phyloP scores from a whole-genome alignment of 2,888 invertebrate genomes.

The Rhabditoides inermis region DNA sequence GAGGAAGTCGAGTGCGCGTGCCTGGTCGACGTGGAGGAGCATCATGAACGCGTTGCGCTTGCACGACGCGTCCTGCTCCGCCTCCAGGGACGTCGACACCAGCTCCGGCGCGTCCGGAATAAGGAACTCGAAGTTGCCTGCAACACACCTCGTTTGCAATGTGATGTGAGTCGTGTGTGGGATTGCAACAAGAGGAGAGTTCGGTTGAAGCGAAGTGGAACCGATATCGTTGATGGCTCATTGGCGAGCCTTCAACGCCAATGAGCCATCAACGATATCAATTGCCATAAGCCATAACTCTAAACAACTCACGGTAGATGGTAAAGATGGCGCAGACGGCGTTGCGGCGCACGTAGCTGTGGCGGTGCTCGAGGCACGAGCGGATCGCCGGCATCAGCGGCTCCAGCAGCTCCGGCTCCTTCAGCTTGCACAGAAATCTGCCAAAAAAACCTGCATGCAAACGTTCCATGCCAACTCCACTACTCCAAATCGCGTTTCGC shows the following conservation, averaged over 20 bases:
- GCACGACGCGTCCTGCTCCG: constrained; percentile 97
- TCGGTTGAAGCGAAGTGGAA: too few relatives aligned
- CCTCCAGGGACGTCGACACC: constrained; percentile 83
- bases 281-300: too few relatives aligned
- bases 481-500: too few relatives aligned
- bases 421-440: constrained; percentile 82
- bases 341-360: constrained; percentile 94
- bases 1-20: constrained; percentile 76
- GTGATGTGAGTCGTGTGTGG: too few relatives aligned
- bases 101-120: constrained; percentile 98
- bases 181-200: too few relatives aligned
- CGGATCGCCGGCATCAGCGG: constrained; percentile 92
- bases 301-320: constrained; percentile 72
- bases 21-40: constrained; percentile 83
- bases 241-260: too few relatives aligned
- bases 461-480: too few relatives aligned
- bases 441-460: too few relatives aligned
- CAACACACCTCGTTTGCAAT: too few relatives aligned
- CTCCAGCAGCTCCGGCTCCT: constrained; percentile 92
- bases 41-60: constrained; percentile 97
- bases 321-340: constrained; percentile 98
- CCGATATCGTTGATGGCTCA: too few relatives aligned
- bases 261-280: too few relatives aligned
- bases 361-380: constrained; percentile 71
- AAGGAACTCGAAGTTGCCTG: constrained; percentile 82